Evolutionary conservation across 2,888 invertebrate genomes (phyloP).

Genomic region (Petrolisthes cinctipes): DNA sequence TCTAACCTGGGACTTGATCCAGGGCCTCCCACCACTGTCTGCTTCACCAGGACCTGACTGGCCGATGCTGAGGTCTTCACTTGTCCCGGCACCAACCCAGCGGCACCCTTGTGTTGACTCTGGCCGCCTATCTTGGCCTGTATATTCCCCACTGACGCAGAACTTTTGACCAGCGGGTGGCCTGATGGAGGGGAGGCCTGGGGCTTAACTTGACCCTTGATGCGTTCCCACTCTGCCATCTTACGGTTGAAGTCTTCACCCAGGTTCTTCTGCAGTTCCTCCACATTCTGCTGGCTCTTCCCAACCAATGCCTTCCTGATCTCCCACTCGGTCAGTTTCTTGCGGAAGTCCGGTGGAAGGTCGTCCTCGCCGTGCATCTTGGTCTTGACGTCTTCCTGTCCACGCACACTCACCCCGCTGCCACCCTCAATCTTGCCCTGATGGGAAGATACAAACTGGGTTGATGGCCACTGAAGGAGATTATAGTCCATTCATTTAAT

Average conservation of each 20-base stretch:
- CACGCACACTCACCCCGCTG: conserved; percentile 22
- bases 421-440: conserved; percentile 41
- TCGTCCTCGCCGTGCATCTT: conserved; percentile 68
- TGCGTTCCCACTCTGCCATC: conserved; percentile 87
- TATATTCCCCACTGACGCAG: conserved; percentile 36
- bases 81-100: conserved; percentile 8
- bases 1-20: conserved; percentile 68
- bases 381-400: conserved; percentile 66
- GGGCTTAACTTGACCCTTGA: conserved; percentile 72
- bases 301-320: conserved; percentile 74
- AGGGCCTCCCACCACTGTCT: conserved; percentile 67
- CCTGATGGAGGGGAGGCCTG: conserved; percentile 1
- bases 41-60: conserved; percentile 70
- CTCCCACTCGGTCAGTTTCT: conserved; percentile 74
- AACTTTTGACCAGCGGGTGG: conserved; percentile 35
- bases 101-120: conserved; percentile 11
- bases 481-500: no score
- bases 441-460: no score
- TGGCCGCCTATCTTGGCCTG: conserved; percentile 20
- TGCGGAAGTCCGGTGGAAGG: conserved; percentile 71
- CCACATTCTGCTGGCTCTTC: conserved; percentile 68
- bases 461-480: no score
- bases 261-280: conserved; percentile 74
- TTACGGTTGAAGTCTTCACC: conserved; percentile 87
- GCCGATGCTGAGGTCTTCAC: conserved; percentile 34